A percentile compares a stretch with the other conserved stretches of the same genome.
Evolutionary conservation across 2,797 vertebrate species (phyloP).

Genomic region (Channallabes apus): DNA sequence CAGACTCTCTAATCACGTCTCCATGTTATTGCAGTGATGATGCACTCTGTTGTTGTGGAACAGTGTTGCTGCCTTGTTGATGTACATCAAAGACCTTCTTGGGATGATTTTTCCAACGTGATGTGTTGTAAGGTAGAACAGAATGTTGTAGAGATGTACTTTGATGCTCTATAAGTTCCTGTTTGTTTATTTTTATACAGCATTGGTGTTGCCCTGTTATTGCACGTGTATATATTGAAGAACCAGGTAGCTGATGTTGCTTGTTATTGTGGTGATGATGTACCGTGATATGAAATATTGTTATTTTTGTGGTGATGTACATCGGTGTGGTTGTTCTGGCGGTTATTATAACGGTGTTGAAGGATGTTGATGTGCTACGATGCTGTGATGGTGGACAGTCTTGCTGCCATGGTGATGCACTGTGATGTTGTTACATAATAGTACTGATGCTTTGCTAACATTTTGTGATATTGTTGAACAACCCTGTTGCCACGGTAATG

Average conservation of each 20-base stretch:
- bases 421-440: slow-evolving; percentile 30
- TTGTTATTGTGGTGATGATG: background rate
- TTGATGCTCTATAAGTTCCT: background rate
- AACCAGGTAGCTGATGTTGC: background rate
- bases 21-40: background rate
- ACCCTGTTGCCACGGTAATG: background rate
- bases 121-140: background rate
- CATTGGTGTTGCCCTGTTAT: background rate
- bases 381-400: too few species aligned
- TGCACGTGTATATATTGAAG: too few species aligned
- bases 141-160: background rate
- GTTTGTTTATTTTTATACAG: background rate
- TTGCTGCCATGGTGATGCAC: slow-evolving; percentile 41
- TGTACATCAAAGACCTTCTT: too few species aligned
- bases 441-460: too few species aligned
- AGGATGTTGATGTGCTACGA: too few species aligned
- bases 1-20: background rate
- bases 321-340: background rate
- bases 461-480: slow-evolving; percentile 34
- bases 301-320: slow-evolving; percentile 20
- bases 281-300: background rate
- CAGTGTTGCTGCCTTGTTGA: background rate
- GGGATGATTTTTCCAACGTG: background rate
- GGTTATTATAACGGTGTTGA: too few species aligned
- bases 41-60: background rate